Evolutionary conservation across 2,797 vertebrate genomes (phyloP).

Genomic region (Hyperoplus lanceolatus): DNA sequence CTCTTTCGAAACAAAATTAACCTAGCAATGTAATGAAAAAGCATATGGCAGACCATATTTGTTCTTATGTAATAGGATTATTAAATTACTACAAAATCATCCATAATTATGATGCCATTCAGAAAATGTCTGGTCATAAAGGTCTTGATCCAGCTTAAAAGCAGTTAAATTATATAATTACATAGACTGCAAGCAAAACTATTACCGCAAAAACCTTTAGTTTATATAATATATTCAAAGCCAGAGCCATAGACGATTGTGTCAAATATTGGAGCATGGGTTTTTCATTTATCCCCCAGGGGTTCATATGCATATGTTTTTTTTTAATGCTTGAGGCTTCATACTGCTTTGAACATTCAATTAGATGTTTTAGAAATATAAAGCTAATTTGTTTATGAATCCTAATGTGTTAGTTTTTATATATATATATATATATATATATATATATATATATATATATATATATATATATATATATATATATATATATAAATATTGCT

Average conservation of each 20-base stretch:
- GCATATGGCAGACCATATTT: constrained; percentile 68
- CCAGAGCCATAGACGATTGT: not conserved
- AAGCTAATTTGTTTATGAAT: not conserved
- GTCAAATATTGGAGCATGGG: not conserved
- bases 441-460: not conserved
- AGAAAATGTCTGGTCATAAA: constrained; percentile 48
- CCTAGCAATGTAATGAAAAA: constrained; percentile 62
- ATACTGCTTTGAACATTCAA: constrained; percentile 4
- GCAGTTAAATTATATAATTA: constrained; percentile 17
- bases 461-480: not conserved
- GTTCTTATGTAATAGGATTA: constrained; percentile 82
- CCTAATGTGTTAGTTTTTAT: not conserved
- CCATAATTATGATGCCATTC: constrained; percentile 68
- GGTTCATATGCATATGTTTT: not conserved
- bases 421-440: no score
- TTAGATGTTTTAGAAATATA: not conserved
- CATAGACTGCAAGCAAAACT: not conserved
- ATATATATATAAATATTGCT: not conserved
- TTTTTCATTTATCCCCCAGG: not conserved
- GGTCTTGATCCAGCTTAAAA: constrained; percentile 58
- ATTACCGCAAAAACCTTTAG: not conserved
- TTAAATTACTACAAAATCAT: constrained; percentile 65
- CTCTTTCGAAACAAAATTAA: constrained; percentile 45
- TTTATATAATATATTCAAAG: constrained; percentile 10
- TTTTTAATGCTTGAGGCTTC: constrained; percentile 10